Evolutionary conservation across 2,888 invertebrate species (phyloP).

Genomic region (Acronicta alni): DNA sequence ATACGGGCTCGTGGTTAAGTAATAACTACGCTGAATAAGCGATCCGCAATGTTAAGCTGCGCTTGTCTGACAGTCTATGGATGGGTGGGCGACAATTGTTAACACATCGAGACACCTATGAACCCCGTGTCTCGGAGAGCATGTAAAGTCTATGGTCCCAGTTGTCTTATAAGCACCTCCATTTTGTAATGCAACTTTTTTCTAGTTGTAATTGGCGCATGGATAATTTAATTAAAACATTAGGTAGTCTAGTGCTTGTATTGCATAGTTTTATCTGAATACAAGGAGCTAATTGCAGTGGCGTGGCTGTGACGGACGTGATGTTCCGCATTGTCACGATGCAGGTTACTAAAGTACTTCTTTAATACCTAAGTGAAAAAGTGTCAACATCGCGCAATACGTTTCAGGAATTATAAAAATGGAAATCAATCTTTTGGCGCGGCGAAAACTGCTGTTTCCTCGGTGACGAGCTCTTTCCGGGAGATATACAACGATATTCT

Average conservation of each 20-base stretch:
- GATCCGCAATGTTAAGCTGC: no score
- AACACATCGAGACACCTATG: no score
- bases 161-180: no score
- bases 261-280: constrained; percentile 1
- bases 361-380: constrained; percentile 14
- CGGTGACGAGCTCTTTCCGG: no score
- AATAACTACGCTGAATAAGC: no score
- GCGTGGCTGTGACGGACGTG: constrained; percentile 32
- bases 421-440: background rate
- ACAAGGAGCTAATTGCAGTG: background rate
- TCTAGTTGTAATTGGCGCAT: background rate
- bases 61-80: no score
- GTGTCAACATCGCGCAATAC: background rate
- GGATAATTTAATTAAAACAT: background rate
- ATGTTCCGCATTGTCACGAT: constrained; percentile 10
- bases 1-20: no score
- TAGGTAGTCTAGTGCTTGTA: background rate
- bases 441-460: no score
- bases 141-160: no score
- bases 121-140: no score
- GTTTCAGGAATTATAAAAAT: background rate
- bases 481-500: no score
- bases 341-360: background rate
- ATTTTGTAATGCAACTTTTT: background rate
- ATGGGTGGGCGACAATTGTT: no score